Evolutionary conservation across 92 coral and sea anemone species (phyloP).

Genomic region (Metridium senile): DNA sequence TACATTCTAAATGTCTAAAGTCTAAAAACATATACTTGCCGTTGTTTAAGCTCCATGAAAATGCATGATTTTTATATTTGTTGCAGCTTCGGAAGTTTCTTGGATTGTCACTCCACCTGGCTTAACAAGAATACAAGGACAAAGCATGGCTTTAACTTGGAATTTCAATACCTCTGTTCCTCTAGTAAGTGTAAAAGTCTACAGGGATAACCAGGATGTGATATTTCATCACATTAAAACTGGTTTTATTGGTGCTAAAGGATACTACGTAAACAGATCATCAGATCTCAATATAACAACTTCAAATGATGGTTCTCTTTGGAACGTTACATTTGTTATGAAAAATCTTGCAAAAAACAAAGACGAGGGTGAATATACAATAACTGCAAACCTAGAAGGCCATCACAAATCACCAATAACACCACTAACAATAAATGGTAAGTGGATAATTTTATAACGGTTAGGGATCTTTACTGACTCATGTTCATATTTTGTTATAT

Average conservation of each 20-base stretch:
- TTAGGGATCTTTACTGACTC: too few species aligned
- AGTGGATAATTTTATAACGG: not conserved
- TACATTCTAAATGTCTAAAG: too few species aligned
- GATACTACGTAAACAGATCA: not conserved
- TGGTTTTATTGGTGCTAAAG: not conserved
- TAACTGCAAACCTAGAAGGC: not conserved
- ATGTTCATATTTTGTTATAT: too few species aligned
- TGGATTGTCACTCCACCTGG: not conserved
- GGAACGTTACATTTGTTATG: not conserved
- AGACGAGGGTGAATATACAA: not conserved
- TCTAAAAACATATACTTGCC: too few species aligned
- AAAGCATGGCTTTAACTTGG: conserved; percentile 10
- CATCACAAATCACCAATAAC: not conserved
- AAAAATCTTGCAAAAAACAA: not conserved
- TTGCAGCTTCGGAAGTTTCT: not conserved
- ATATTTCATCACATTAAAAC: not conserved
- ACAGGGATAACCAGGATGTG: not conserved
- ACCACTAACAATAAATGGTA: not conserved
- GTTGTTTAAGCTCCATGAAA: not conserved
- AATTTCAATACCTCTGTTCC: not conserved
- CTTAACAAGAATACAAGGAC: conserved; percentile 6
- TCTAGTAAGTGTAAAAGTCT: not conserved
- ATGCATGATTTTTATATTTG: not conserved
- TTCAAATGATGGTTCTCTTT: not conserved
- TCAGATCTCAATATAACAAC: conserved; percentile 2